Conservation (phyloP, 2,113 vertebrate genomes). For the Leucosticte australis region DNA sequence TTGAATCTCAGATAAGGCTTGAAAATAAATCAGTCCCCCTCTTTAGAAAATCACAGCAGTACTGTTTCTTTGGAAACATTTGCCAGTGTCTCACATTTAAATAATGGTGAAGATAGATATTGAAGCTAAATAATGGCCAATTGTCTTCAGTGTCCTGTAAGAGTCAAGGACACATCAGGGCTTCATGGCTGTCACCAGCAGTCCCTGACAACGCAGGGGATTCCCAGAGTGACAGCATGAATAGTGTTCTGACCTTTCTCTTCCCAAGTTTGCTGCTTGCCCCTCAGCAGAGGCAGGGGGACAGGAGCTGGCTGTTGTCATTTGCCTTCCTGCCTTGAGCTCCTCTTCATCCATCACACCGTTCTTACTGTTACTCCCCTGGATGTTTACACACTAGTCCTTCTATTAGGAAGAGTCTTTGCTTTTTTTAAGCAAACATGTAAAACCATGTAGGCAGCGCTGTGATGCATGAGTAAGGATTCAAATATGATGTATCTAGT, state of each 20-base stretch:
- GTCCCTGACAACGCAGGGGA: conserved; percentile 14
- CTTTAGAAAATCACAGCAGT: conserved; percentile 3
- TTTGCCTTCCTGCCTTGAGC: neutral
- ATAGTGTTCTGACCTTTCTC: neutral
- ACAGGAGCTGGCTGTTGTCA: neutral
- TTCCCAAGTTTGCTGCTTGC: neutral
- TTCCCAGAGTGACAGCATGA: conserved; percentile 41
- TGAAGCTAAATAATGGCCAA: conserved; percentile 50
- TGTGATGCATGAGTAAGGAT: neutral
- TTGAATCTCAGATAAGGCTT: conserved; percentile 17
- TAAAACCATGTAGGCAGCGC: neutral
- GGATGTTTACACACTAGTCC: neutral
- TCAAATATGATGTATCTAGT: neutral
- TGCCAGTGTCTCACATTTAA: conserved; percentile 29
- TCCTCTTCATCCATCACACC: neutral
- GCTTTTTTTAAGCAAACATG: neutral
- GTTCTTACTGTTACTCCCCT: rapidly evolving
- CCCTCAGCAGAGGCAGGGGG: neutral
- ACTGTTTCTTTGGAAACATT: conserved; percentile 23
- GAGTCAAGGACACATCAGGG: conserved; percentile 25
- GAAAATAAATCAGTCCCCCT: conserved; percentile 26
- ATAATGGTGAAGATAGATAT: conserved; percentile 30
- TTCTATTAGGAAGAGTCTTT: neutral
- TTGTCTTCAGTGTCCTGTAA: conserved; percentile 21
- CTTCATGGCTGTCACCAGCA: conserved; percentile 30